A percentile compares a stretch with the other conserved stretches of the same genome.
Evolutionary conservation across 30 jellyfish, hydroid and myxozoan species (phyloP).

Genomic region (Sanderia malayensis): DNA sequence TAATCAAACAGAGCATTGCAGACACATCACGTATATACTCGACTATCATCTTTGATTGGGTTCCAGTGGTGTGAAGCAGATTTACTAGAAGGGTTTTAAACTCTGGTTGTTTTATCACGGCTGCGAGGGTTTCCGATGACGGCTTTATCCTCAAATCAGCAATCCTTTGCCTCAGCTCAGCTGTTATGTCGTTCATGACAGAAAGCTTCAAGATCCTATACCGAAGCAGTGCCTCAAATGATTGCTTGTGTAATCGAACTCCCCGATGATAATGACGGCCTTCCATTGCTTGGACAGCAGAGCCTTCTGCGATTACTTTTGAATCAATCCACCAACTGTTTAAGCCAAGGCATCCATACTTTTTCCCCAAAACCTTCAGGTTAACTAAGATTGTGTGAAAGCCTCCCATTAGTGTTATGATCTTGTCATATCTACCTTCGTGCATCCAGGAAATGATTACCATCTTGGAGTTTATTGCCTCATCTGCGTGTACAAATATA

Average conservation of each 20-base stretch:
- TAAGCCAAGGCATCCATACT: constrained; percentile 29
- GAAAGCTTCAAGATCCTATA: constrained; percentile 2
- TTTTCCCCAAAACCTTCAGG: constrained; percentile 1
- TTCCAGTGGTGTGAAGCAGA: constrained; percentile 1
- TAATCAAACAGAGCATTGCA: constrained; percentile 30
- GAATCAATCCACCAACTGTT: constrained; percentile 54
- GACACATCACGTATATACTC: constrained; percentile 34
- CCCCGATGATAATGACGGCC: constrained; percentile 13
- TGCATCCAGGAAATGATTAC: no score
- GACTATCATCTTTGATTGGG: constrained; percentile 24
- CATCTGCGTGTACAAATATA: constrained; percentile 61
- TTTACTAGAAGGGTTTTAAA: constrained; percentile 2
- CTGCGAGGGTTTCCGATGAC: constrained; percentile 7
- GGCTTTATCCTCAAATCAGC: constrained; percentile 13
- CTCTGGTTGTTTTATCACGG: constrained; percentile 7
- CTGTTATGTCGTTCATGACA: not conserved
- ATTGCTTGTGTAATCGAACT: constrained; percentile 30
- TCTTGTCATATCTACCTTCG: constrained; percentile 12
- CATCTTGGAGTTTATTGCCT: constrained; percentile 36
- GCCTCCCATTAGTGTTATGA: constrained; percentile 36
- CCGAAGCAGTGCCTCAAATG: constrained; percentile 34
- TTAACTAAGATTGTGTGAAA: constrained; percentile 16
- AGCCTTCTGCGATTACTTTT: constrained; percentile 18
- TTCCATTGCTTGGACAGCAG: constrained; percentile 14
- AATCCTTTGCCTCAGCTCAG: constrained; percentile 4